Conservation (phyloP, 2,888 invertebrate species). For the Ethmia dodecea region DNA sequence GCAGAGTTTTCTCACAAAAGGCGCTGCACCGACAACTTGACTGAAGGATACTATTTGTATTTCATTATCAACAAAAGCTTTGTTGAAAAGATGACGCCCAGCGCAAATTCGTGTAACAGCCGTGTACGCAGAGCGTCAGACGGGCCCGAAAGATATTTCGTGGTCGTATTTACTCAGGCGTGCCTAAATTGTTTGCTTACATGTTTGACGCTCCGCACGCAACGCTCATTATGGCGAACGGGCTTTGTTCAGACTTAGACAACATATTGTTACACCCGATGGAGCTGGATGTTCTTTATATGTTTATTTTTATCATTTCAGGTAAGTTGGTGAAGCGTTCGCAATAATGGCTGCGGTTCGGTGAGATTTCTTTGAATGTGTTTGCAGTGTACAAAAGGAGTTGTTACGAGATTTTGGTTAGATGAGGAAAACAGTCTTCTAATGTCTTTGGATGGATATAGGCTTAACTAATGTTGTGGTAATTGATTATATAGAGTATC, state of each 20-base stretch:
- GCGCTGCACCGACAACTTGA: slow-evolving; percentile 51
- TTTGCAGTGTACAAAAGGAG: slow-evolving; percentile 21
- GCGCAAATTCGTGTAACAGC: slow-evolving; percentile 61
- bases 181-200: slow-evolving; percentile 76
- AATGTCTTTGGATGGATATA: no score
- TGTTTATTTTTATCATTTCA: slow-evolving; percentile 71
- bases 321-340: slow-evolving; percentile 59
- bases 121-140: slow-evolving; percentile 62
- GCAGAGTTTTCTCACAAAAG: slow-evolving; percentile 50
- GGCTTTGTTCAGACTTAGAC: slow-evolving; percentile 71
- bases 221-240: slow-evolving; percentile 71
- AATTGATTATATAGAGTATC: no score
- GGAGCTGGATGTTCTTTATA: slow-evolving; percentile 63
- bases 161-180: slow-evolving; percentile 75
- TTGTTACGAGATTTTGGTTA: no score
- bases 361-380: slow-evolving; percentile 56
- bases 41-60: slow-evolving; percentile 68
- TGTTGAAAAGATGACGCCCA: slow-evolving; percentile 67
- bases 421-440: no score
- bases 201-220: slow-evolving; percentile 75
- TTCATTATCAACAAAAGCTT: slow-evolving; percentile 70
- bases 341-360: slow-evolving; percentile 52
- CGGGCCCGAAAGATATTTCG: slow-evolving; percentile 67
- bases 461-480: no score
- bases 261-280: slow-evolving; percentile 69